phyloP scores from a whole-genome alignment of 2,113 vertebrate species.

The Elachura formosa region DNA sequence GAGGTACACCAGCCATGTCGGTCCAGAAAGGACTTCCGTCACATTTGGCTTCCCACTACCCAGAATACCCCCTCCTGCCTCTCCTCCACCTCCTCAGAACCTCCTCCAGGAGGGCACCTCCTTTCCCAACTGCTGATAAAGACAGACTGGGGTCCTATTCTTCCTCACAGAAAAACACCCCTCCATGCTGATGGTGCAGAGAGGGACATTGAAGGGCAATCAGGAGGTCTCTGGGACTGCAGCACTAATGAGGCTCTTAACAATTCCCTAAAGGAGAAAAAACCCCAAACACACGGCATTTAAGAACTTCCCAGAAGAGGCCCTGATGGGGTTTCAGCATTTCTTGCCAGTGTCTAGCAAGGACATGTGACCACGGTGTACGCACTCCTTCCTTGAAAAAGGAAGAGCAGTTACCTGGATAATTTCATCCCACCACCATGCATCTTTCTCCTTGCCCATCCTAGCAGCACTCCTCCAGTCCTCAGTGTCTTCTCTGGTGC shows the following conservation, averaged over 20 bases:
- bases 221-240: background rate
- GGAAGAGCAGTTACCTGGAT: background rate
- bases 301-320: background rate
- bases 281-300: background rate
- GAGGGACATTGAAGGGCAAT: background rate
- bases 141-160: background rate
- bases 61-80: background rate
- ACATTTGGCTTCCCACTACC: background rate
- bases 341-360: background rate
- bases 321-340: background rate
- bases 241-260: background rate
- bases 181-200: background rate
- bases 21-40: background rate
- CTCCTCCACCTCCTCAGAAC: background rate
- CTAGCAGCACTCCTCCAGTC: background rate
- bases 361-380: accelerated
- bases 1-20: accelerated
- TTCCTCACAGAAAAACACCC: background rate
- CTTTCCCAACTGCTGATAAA: background rate
- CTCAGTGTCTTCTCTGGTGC: background rate
- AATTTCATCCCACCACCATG: background rate
- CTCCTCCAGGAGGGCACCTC: background rate
- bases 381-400: background rate
- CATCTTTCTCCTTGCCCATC: background rate
- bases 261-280: background rate